Evolutionary conservation across 2,888 invertebrate genomes (phyloP).

Genomic region (Hermaeophaga mercurialis): DNA sequence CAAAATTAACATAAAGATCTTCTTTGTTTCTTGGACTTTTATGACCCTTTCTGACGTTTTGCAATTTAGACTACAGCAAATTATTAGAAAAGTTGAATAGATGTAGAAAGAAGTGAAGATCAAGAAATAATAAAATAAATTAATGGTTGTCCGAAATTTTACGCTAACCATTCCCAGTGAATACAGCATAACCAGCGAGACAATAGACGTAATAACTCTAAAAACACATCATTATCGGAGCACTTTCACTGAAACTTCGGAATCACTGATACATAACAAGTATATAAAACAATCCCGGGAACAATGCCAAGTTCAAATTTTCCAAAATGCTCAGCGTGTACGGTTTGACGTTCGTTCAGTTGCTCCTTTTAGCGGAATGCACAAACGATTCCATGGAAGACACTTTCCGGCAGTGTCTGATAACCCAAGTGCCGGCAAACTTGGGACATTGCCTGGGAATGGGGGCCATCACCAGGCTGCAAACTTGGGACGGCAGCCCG

Average conservation of each 20-base stretch:
- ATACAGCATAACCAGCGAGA: conserved; percentile 28
- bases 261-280: conserved; percentile 46
- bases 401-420: conserved; percentile 58
- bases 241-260: conserved; percentile 48
- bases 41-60: too few species aligned
- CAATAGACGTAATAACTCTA: conserved; percentile 37
- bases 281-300: conserved; percentile 42
- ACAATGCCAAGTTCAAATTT: conserved; percentile 41
- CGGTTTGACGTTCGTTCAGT: conserved; percentile 19
- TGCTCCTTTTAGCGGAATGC: conserved; percentile 7
- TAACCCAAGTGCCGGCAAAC: conserved; percentile 56
- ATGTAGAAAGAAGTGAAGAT: too few species aligned
- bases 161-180: conserved; percentile 15
- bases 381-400: conserved; percentile 23
- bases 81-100: too few species aligned
- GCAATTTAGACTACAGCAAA: too few species aligned
- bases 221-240: conserved; percentile 41
- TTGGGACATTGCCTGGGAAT: conserved; percentile 71
- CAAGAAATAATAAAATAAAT: too few species aligned
- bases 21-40: too few species aligned
- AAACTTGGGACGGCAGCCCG: conserved; percentile 68
- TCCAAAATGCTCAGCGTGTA: conserved; percentile 38
- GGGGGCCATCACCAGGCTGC: conserved; percentile 69
- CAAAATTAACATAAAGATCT: too few species aligned
- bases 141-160: too few species aligned